phyloP scores from a whole-genome alignment of 1,140 invertebrate genomes.

The Nasonia longicornis region DNA sequence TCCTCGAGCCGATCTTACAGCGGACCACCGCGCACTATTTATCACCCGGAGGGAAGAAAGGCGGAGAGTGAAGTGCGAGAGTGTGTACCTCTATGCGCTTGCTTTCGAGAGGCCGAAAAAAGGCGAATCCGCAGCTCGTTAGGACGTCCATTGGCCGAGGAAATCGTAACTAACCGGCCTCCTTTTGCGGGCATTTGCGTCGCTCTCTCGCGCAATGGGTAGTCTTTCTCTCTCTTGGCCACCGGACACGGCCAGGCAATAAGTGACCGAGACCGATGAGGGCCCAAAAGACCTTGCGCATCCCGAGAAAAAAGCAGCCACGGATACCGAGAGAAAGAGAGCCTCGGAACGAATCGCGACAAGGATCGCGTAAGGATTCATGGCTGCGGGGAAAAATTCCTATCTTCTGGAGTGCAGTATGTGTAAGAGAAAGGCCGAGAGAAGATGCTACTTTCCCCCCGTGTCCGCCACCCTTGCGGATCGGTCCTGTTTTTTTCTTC shows the following conservation, averaged over 20 bases:
- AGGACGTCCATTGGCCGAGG: slow-evolving; percentile 29
- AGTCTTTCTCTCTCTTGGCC: not conserved
- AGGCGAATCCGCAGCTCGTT: slow-evolving; percentile 27
- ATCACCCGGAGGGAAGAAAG: not conserved
- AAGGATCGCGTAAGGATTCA: slow-evolving; percentile 7
- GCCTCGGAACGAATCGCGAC: slow-evolving; percentile 33
- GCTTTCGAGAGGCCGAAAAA: slow-evolving; percentile 11
- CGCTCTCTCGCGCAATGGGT: slow-evolving; percentile 15
- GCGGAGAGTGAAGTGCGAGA: not conserved
- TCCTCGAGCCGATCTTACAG: not conserved
- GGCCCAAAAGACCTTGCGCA: not conserved
- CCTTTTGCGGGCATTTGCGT: slow-evolving; percentile 9
- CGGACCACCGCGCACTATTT: not conserved
- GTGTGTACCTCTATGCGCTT: too few species aligned
- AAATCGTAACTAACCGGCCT: slow-evolving; percentile 32
- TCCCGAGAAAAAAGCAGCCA: slow-evolving; percentile 12
- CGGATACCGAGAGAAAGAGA: not conserved
- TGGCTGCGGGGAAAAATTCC: not conserved
- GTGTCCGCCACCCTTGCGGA: slow-evolving; percentile 6
- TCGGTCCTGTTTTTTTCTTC: slow-evolving; percentile 13
- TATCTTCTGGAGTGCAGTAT: not conserved
- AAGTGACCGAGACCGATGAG: not conserved
- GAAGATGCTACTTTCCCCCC: not conserved
- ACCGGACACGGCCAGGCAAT: not conserved
- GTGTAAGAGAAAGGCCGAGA: not conserved